Conservation (phyloP, 2,113 vertebrate species). For the Miniopterus natalensis region DNA sequence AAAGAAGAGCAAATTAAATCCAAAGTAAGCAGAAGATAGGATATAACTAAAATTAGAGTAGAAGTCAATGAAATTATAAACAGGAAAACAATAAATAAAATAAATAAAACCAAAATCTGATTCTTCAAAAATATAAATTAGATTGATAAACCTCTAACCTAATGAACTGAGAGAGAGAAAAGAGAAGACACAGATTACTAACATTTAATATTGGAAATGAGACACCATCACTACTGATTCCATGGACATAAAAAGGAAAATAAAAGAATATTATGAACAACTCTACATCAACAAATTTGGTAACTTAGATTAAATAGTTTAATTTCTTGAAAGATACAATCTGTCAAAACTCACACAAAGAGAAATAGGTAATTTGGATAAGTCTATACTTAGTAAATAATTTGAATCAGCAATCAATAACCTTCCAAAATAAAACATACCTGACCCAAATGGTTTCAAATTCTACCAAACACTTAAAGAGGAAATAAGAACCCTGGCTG, state of each 20-base stretch:
- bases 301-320: too few relatives aligned
- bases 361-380: not conserved
- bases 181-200: too few relatives aligned
- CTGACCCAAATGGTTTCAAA: not conserved
- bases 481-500: not conserved
- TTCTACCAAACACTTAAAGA: not conserved
- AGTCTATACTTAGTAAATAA: not conserved
- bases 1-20: not conserved
- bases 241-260: not conserved
- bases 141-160: too few relatives aligned
- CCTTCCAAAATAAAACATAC: not conserved
- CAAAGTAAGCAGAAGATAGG: not conserved
- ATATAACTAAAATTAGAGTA: conserved; percentile 9
- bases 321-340: too few relatives aligned
- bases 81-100: not conserved
- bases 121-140: not conserved
- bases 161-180: too few relatives aligned
- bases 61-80: conserved; percentile 20
- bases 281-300: too few relatives aligned
- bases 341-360: too few relatives aligned
- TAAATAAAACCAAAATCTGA: not conserved
- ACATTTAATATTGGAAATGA: not conserved
- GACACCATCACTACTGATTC: not conserved
- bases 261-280: not conserved
- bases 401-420: not conserved